A percentile compares a stretch with the other conserved stretches of the same genome.
These are phyloP conservation scores for Cherax destructor DNA, from an alignment of 1,140 invertebrate genomes.

Conservation along the genomic window DNA sequence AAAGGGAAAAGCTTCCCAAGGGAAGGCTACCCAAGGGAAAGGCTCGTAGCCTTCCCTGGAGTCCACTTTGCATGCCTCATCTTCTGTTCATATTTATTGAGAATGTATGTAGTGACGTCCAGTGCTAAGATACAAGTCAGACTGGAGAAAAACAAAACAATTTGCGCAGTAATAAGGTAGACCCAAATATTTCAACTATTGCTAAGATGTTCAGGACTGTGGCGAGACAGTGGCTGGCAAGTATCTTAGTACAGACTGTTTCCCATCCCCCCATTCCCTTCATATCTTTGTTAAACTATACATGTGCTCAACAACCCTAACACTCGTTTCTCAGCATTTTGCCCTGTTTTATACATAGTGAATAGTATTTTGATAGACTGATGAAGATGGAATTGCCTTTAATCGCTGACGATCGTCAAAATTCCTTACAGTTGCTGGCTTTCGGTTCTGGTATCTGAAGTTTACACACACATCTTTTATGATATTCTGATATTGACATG, in stretches of 20 bases:
- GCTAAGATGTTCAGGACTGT: too few relatives aligned
- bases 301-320: constrained; percentile 56
- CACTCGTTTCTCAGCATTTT: constrained; percentile 16
- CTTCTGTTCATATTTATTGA: constrained; percentile 64
- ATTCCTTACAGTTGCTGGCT: background rate
- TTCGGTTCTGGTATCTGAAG: background rate
- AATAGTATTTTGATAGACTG: constrained; percentile 37
- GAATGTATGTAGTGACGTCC: constrained; percentile 56
- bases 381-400: background rate
- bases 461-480: too few relatives aligned
- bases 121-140: constrained; percentile 60
- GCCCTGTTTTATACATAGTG: constrained; percentile 28
- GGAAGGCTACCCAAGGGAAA: too few relatives aligned
- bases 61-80: background rate
- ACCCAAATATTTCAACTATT: too few relatives aligned
- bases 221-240: background rate
- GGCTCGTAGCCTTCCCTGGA: background rate
- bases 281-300: constrained; percentile 55
- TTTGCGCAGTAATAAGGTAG: too few relatives aligned
- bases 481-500: background rate
- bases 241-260: constrained; percentile 31
- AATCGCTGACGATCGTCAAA: background rate
- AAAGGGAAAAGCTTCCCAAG: too few relatives aligned
- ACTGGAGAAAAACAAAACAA: background rate
- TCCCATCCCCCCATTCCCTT: constrained; percentile 10